A percentile compares a stretch with the other conserved stretches of the same genome.
Conservation (phyloP, 2,888 invertebrate species). For the Suillia variegata region DNA sequence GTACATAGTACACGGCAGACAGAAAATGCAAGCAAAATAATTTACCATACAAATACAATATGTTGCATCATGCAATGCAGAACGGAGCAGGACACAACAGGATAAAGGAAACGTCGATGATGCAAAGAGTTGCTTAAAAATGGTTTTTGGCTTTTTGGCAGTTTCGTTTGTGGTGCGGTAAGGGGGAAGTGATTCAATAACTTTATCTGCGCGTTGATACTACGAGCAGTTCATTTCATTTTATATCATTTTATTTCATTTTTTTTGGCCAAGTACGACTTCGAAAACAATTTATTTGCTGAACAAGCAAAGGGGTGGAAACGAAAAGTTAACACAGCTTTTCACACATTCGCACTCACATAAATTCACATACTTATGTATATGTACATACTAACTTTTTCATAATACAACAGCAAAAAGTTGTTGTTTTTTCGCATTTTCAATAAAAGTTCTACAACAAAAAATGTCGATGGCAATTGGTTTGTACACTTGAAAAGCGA, state of each 20-base stretch:
- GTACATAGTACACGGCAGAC: background rate
- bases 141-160: background rate
- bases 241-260: no score
- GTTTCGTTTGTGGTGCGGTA: background rate
- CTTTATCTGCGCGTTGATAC: background rate
- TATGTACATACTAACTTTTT: no score
- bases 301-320: background rate
- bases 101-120: background rate
- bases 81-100: background rate
- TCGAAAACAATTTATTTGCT: background rate
- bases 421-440: background rate
- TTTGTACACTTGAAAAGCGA: background rate
- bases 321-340: background rate
- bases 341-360: no score
- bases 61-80: slow-evolving; percentile 26
- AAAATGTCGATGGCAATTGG: background rate
- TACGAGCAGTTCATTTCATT: no score
- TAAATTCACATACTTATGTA: no score
- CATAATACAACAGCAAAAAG: no score
- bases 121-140: background rate
- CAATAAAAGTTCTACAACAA: background rate
- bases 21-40: slow-evolving; percentile 47
- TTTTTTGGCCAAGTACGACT: background rate
- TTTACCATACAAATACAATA: slow-evolving; percentile 47
- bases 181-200: background rate